Conservation (phyloP, 2,797 vertebrate species). For the Paedocypris micromegethes region DNA sequence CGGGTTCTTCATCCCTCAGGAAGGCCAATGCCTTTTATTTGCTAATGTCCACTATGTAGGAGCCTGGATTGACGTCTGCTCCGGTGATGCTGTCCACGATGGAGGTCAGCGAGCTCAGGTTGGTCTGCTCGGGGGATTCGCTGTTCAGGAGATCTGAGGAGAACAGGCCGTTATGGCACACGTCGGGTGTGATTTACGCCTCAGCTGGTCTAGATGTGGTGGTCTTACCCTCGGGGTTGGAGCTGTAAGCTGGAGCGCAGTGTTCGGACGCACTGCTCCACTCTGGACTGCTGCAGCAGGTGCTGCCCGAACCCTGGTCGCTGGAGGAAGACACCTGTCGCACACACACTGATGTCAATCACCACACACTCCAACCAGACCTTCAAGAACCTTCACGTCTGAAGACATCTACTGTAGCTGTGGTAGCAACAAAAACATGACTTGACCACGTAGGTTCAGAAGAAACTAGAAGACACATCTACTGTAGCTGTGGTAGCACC, state of each 20-base stretch:
- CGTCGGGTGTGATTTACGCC: neutral
- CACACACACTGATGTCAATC: constrained; percentile 71
- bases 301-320: constrained; percentile 84
- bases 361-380: constrained; percentile 19
- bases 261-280: constrained; percentile 84
- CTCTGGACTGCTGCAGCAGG: constrained; percentile 94
- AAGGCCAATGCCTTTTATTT: constrained; percentile 54
- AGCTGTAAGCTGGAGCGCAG: constrained; percentile 64
- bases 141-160: constrained; percentile 80
- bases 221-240: constrained; percentile 65
- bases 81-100: constrained; percentile 88
- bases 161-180: neutral
- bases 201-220: constrained; percentile 11
- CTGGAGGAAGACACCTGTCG: constrained; percentile 78
- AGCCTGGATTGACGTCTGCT: constrained; percentile 66
- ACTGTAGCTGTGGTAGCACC: too few relatives aligned
- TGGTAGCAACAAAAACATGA: too few relatives aligned
- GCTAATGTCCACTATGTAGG: constrained; percentile 75
- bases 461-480: too few relatives aligned
- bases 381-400: too few relatives aligned
- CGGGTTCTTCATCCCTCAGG: constrained; percentile 20
- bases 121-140: constrained; percentile 76
- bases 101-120: constrained; percentile 85
- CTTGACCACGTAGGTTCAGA: too few relatives aligned
- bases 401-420: too few relatives aligned